phyloP scores from a whole-genome alignment of 1,140 invertebrate genomes.

The Theocolax elegans region DNA sequence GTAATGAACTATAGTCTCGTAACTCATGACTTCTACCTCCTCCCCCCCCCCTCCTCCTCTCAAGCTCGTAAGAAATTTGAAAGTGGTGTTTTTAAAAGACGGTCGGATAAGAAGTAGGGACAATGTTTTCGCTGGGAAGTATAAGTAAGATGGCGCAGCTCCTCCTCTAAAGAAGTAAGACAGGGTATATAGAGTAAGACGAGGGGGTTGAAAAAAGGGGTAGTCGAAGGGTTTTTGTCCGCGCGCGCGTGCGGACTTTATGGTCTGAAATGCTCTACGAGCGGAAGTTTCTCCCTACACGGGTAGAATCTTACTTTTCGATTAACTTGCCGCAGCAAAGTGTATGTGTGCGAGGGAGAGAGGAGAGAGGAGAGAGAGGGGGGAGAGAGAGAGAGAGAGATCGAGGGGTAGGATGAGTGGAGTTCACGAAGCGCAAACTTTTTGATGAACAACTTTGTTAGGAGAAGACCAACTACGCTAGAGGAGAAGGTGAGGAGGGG shows the following conservation, averaged over 20 bases:
- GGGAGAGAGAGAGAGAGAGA: not conserved
- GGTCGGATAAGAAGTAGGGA: not conserved
- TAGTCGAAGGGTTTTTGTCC: conserved; percentile 5
- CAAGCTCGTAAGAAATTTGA: conserved; percentile 17
- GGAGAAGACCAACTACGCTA: too few species aligned
- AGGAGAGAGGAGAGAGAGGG: not conserved
- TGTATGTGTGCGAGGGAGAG: not conserved
- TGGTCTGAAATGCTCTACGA: conserved; percentile 14
- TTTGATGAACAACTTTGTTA: conserved; percentile 44
- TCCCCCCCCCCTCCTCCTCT: not conserved
- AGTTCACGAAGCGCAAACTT: conserved; percentile 35
- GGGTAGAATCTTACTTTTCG: conserved; percentile 38
- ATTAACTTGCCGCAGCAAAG: conserved; percentile 22
- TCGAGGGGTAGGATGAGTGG: conserved; percentile 2
- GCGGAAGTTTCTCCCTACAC: conserved; percentile 14
- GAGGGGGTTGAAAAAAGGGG: not conserved
- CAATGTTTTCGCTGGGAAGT: conserved; percentile 6
- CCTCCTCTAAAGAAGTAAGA: not conserved
- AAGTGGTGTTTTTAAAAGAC: conserved; percentile 27
- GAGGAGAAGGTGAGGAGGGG: not conserved
- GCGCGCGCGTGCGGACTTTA: conserved; percentile 14
- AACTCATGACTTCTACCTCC: not conserved
- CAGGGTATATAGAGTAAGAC: too few species aligned
- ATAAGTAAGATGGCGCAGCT: not conserved
- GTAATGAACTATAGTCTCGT: conserved; percentile 3